These are phyloP conservation scores for Oophaga pumilio DNA, from an alignment of 2,113 vertebrate species.

Conservation along the genomic window DNA sequence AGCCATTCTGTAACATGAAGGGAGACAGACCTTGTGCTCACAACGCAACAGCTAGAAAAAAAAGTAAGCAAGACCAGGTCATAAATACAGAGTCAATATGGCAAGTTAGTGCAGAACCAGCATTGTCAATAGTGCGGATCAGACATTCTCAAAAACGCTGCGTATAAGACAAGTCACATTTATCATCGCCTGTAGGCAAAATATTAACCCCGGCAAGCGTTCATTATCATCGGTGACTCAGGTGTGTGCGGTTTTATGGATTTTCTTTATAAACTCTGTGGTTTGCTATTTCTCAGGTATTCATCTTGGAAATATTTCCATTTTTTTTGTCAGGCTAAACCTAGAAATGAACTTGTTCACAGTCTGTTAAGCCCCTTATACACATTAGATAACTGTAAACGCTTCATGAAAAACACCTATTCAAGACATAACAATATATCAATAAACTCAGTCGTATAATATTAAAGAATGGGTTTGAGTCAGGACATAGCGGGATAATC, in stretches of 20 bases:
- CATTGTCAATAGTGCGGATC: not conserved
- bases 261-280: too few species aligned
- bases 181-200: not conserved
- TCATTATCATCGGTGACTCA: not conserved
- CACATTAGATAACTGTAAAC: too few species aligned
- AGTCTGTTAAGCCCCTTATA: not conserved
- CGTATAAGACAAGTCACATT: too few species aligned
- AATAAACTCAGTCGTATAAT: too few species aligned
- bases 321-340: too few species aligned
- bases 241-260: too few species aligned
- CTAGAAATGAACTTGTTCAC: not conserved
- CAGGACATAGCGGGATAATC: too few species aligned
- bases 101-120: constrained; percentile 17
- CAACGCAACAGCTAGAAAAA: not conserved
- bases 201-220: not conserved
- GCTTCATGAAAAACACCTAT: too few species aligned
- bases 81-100: not conserved
- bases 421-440: too few species aligned
- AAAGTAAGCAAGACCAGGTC: not conserved
- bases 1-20: not conserved
- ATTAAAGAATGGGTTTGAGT: too few species aligned
- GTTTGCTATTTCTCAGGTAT: too few species aligned
- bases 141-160: constrained; percentile 34
- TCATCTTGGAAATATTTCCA: not conserved
- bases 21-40: not conserved